Percentiles rank a stretch among this genome's conserved stretches.
Conservation (phyloP, 2,113 vertebrate species). For the Dermatemys mawii region DNA sequence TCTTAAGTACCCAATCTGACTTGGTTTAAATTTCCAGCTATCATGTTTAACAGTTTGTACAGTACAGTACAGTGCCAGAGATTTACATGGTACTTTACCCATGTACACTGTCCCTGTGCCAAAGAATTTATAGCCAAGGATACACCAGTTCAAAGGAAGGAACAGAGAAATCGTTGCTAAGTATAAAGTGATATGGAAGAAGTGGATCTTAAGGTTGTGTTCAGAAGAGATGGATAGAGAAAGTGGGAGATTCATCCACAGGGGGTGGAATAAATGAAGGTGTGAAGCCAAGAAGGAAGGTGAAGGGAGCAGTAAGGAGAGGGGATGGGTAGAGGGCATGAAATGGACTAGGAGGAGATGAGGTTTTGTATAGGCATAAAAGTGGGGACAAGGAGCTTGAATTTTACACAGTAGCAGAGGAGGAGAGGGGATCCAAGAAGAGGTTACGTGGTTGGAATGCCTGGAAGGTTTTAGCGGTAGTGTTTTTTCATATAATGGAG, state of each 20-base stretch:
- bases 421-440: too few relatives aligned
- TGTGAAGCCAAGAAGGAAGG: neutral
- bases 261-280: neutral
- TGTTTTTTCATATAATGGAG: neutral
- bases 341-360: neutral
- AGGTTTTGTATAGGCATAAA: neutral
- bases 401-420: too few relatives aligned
- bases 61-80: neutral
- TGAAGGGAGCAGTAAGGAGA: neutral
- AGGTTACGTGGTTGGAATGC: too few relatives aligned
- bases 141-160: neutral
- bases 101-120: neutral
- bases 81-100: neutral
- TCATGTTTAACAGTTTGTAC: neutral
- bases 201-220: neutral
- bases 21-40: neutral
- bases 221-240: neutral
- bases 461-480: neutral
- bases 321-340: neutral
- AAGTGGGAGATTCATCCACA: neutral
- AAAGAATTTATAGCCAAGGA: neutral
- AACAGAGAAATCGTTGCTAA: neutral
- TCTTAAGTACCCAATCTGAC: neutral
- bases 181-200: neutral
- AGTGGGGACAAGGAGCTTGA: too few relatives aligned